Evolutionary conservation across 2,888 invertebrate genomes (phyloP), one percentile per base, ranked within the genome.

Genomic region (Tigriopus californicus): DNA sequence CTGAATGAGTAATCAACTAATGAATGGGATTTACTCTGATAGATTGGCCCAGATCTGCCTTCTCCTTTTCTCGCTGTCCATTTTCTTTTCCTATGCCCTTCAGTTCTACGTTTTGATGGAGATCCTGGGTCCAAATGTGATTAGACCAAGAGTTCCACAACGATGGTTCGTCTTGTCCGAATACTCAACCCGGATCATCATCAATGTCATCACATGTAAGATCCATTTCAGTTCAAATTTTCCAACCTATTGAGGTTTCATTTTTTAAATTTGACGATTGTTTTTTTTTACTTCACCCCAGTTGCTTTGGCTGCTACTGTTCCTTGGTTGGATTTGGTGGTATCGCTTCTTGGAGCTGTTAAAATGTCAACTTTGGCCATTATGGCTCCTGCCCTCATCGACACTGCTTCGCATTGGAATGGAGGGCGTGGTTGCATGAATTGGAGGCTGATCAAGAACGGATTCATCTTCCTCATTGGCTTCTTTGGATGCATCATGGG

Each of bases 91-190:
- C 41, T 56, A 56, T 22, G 56, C 56, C 20, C 44, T 56, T 11
- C 56, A 56, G 18, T 56, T 56, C 44, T 56, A 56, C 24, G 56
- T 56, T 11, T 15, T 56, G 15, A 56, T 56, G 42, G 56, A 56
- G 22, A 56, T 56, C 41, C n/a, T 56, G 11, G 56, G 42, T 18
- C 56, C 56, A 15, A 56, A 56, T 20, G 22, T 56, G 13, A 56
- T 56, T 18, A 41, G 42, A 42, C 56, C 56, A 3, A 2, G 18
- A 11, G 56, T 56, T n/a, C 42, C 56, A 11, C 42, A 56, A 3
- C 4, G 53, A n/a, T 40, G 20, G 13, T 53, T n/a, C n/a, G 6
- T 15, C 24, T 13, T 33, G 11, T 12, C 49, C 5, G 56, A 56
- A n/a, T 42, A 56, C 44, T 11, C 22, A 11, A 42, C 56, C 22